These are phyloP conservation scores for Thymelicus acteon DNA, from an alignment of 2,888 invertebrate species.

Conservation along the genomic window DNA sequence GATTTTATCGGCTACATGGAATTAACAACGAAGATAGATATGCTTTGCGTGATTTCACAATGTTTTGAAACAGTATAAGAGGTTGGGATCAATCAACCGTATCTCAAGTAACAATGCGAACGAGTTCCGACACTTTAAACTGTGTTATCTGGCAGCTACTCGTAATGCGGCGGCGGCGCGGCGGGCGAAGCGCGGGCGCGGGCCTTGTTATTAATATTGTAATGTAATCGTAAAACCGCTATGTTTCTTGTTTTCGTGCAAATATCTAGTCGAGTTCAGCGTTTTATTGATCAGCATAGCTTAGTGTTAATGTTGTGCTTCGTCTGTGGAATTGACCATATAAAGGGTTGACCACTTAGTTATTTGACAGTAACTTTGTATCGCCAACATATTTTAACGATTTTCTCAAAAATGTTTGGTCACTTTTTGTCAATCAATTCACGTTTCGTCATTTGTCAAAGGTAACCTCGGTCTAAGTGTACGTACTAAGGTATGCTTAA, in stretches of 20 bases:
- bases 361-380: too few species aligned
- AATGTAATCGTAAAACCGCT: constrained; percentile 47
- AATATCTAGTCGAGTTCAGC: not conserved
- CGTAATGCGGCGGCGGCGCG: constrained; percentile 50
- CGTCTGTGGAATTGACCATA: too few species aligned
- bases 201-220: constrained; percentile 45
- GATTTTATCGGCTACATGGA: too few species aligned
- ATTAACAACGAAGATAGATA: too few species aligned
- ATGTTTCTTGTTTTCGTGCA: constrained; percentile 20
- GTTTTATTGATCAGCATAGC: not conserved
- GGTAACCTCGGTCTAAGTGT: too few species aligned
- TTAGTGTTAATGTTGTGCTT: not conserved
- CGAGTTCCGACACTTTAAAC: constrained; percentile 40
- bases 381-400: too few species aligned
- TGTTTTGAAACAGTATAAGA: not conserved
- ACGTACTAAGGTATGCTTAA: too few species aligned
- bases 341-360: too few species aligned
- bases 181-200: constrained; percentile 27
- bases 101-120: constrained; percentile 43
- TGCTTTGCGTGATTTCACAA: too few species aligned
- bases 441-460: too few species aligned
- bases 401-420: too few species aligned
- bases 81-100: constrained; percentile 42
- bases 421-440: too few species aligned
- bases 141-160: constrained; percentile 47